A percentile compares a stretch with the other conserved stretches of the same genome.
These are phyloP conservation scores for Spodoptera litura DNA, from an alignment of 1,140 invertebrate genomes.

Conservation along the genomic window DNA sequence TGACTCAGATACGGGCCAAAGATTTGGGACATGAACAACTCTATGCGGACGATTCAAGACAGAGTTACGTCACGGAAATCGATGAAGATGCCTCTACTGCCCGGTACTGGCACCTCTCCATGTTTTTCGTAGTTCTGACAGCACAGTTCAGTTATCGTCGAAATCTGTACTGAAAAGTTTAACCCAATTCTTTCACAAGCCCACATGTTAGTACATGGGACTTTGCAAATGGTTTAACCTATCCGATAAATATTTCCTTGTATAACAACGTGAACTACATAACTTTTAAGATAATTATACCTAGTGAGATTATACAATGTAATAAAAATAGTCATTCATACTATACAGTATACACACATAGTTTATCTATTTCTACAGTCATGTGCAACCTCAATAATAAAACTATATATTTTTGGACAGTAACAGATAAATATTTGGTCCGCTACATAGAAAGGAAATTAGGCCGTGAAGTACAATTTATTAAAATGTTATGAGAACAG, in stretches of 20 bases:
- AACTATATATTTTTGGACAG: constrained; percentile 38
- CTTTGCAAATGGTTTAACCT: background rate
- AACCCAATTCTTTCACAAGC: constrained; percentile 1
- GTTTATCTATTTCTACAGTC: constrained; percentile 43
- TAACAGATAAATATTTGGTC: constrained; percentile 36
- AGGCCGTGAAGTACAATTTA: constrained; percentile 44
- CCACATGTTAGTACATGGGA: constrained; percentile 7
- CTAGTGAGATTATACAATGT: constrained; percentile 4
- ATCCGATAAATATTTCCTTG: background rate
- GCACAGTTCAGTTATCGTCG: constrained; percentile 15
- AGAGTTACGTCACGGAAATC: constrained; percentile 39
- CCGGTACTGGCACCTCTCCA: constrained; percentile 34
- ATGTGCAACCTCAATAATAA: constrained; percentile 38
- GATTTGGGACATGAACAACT: constrained; percentile 27
- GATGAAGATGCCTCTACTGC: constrained; percentile 18
- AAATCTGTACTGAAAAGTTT: constrained; percentile 21
- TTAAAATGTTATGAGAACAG: constrained; percentile 16
- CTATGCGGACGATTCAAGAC: constrained; percentile 35
- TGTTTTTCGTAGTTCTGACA: constrained; percentile 10
- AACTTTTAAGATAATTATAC: background rate
- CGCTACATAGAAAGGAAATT: constrained; percentile 43
- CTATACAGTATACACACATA: background rate
- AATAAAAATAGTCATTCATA: constrained; percentile 34
- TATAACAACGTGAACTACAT: background rate
- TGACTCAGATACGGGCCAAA: constrained; percentile 28